These are phyloP conservation scores for Capromys pilorides DNA, from an alignment of 2,797 vertebrate species.

Conservation along the genomic window DNA sequence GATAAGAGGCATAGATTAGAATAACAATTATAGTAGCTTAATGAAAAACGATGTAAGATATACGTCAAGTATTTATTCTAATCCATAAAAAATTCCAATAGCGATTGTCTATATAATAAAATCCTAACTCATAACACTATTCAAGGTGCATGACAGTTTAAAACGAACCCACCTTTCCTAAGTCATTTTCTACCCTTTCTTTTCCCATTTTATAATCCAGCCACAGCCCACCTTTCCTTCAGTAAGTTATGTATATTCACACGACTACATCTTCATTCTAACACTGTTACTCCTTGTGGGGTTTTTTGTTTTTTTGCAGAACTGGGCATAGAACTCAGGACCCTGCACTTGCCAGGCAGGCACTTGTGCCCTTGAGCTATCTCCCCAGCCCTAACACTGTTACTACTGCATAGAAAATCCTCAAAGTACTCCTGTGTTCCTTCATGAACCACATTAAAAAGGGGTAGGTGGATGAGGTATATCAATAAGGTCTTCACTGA, in stretches of 20 bases:
- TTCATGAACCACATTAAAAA: constrained; percentile 51
- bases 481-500: constrained; percentile 50
- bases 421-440: constrained; percentile 15
- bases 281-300: constrained; percentile 20
- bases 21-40: background rate
- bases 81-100: constrained; percentile 36
- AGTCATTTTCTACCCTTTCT: constrained; percentile 14
- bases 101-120: constrained; percentile 51
- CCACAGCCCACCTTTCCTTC: constrained; percentile 44
- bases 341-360: too few relatives aligned
- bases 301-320: too few relatives aligned
- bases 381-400: constrained; percentile 22
- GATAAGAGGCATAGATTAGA: constrained; percentile 15
- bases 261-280: constrained; percentile 34
- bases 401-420: constrained; percentile 32
- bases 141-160: constrained; percentile 38
- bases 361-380: too few relatives aligned
- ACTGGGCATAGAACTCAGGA: too few relatives aligned
- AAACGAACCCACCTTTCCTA: constrained; percentile 36
- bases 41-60: constrained; percentile 17
- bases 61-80: constrained; percentile 25
- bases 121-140: constrained; percentile 43
- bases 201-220: constrained; percentile 51
- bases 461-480: background rate
- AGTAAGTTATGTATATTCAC: constrained; percentile 33